phyloP scores from a whole-genome alignment of 2,113 vertebrate species.

The Cardinalis cardinalis region DNA sequence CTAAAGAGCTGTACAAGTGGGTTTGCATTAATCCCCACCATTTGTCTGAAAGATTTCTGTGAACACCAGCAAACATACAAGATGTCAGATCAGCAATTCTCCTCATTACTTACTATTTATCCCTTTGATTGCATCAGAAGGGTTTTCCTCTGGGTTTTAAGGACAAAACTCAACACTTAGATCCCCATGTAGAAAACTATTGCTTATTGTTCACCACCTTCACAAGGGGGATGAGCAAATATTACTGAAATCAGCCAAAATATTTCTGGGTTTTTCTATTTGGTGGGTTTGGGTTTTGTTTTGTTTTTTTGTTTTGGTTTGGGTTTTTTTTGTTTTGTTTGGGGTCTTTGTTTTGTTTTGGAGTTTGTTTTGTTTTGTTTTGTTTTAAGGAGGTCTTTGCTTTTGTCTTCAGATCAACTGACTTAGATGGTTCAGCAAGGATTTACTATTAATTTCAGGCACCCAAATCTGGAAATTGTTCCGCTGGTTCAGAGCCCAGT shows the following conservation, averaged over 20 bases:
- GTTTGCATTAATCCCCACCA: conserved; percentile 19
- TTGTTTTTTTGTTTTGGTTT: not conserved
- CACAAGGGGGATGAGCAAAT: not conserved
- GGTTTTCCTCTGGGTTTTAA: not conserved
- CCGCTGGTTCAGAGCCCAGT: not conserved
- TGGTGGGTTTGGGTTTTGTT: too few species aligned
- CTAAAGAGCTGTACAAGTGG: conserved; percentile 40
- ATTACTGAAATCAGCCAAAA: not conserved
- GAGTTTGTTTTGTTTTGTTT: not conserved
- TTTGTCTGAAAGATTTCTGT: not conserved
- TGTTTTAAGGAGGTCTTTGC: not conserved
- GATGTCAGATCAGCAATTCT: not conserved
- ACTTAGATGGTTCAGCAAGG: not conserved
- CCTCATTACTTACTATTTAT: not conserved
- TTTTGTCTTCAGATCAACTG: not conserved
- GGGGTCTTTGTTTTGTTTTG: not conserved
- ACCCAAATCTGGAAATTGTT: not conserved
- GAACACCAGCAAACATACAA: not conserved
- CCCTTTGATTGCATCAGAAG: not conserved
- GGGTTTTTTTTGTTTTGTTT: too few species aligned
- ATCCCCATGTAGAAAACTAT: not conserved
- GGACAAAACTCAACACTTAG: not conserved
- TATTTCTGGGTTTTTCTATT: not conserved
- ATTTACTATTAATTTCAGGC: not conserved
- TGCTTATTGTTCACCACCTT: not conserved